Evolutionary conservation across 2,797 vertebrate species (phyloP).

Genomic region (Schizopygopsis pylzovi): DNA sequence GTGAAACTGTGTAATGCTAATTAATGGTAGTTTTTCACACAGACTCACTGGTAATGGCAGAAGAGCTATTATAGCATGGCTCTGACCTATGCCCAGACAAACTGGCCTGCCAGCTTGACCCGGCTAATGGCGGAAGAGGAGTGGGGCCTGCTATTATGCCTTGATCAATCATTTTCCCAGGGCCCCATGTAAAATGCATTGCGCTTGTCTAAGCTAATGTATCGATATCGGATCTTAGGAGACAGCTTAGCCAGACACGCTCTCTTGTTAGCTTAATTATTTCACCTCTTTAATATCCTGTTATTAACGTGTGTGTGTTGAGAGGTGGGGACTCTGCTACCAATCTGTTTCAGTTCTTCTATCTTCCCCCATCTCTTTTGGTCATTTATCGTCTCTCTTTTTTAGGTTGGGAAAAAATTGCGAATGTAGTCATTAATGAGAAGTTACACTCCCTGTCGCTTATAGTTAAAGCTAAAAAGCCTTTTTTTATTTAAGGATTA

Average conservation of each 20-base stretch:
- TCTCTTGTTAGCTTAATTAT: constrained; percentile 67
- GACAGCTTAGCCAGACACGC: constrained; percentile 65
- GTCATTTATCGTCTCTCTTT: constrained; percentile 13
- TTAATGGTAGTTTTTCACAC: constrained; percentile 63
- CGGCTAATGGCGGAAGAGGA: constrained; percentile 60
- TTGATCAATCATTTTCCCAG: constrained; percentile 73
- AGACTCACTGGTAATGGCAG: constrained; percentile 54
- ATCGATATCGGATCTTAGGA: constrained; percentile 79
- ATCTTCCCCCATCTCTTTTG: constrained; percentile 15
- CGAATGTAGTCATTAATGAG: neutral
- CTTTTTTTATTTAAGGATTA: neutral
- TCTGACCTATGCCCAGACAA: constrained; percentile 53
- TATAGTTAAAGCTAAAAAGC: neutral
- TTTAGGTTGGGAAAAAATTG: constrained; percentile 8
- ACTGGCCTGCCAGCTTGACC: constrained; percentile 74
- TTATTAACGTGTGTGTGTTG: constrained; percentile 46
- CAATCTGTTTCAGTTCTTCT: constrained; percentile 8
- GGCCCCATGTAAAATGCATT: constrained; percentile 79
- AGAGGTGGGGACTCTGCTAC: neutral
- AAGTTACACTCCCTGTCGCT: neutral
- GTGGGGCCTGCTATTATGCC: constrained; percentile 69
- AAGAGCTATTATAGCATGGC: constrained; percentile 49
- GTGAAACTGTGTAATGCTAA: constrained; percentile 58
- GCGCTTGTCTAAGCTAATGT: constrained; percentile 79
- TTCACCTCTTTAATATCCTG: constrained; percentile 65